phyloP scores from a whole-genome alignment of 2,797 vertebrate genomes.

The Galaxias olidus region DNA sequence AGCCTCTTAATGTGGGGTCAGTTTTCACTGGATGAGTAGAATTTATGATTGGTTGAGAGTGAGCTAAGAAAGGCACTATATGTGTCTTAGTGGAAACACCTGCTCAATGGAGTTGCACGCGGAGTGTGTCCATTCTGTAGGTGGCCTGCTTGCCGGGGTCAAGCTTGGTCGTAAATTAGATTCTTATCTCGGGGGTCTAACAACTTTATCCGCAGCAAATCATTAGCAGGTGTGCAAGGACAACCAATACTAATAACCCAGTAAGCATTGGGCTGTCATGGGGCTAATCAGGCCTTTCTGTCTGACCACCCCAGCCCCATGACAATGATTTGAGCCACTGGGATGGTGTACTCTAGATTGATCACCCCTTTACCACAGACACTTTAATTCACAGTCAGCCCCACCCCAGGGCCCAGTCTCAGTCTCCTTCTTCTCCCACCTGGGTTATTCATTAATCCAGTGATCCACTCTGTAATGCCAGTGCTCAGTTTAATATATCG shows the following conservation, averaged over 20 bases:
- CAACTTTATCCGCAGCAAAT: constrained; percentile 24
- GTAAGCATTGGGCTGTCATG: constrained; percentile 26
- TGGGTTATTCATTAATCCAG: constrained; percentile 61
- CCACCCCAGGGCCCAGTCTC: no score
- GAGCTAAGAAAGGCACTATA: background rate
- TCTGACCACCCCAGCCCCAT: constrained; percentile 45
- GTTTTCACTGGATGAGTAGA: background rate
- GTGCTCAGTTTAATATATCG: constrained; percentile 52
- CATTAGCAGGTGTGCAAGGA: constrained; percentile 24
- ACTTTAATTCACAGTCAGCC: background rate
- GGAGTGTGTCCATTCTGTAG: constrained; percentile 1
- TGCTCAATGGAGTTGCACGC: constrained; percentile 34
- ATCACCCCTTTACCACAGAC: constrained; percentile 12
- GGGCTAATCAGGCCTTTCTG: constrained; percentile 27
- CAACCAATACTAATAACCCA: constrained; percentile 1
- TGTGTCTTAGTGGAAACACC: constrained; percentile 7
- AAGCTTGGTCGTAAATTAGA: constrained; percentile 22
- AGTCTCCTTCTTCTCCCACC: constrained; percentile 34
- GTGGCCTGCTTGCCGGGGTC: constrained; percentile 25
- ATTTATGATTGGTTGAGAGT: constrained; percentile 8
- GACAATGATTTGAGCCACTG: no score
- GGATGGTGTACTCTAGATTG: no score
- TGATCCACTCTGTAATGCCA: constrained; percentile 39
- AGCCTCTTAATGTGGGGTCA: constrained; percentile 4
- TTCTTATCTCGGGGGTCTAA: constrained; percentile 33